phyloP scores from a whole-genome alignment of 2,113 vertebrate species.

The Tenebrosternarchus preto region DNA sequence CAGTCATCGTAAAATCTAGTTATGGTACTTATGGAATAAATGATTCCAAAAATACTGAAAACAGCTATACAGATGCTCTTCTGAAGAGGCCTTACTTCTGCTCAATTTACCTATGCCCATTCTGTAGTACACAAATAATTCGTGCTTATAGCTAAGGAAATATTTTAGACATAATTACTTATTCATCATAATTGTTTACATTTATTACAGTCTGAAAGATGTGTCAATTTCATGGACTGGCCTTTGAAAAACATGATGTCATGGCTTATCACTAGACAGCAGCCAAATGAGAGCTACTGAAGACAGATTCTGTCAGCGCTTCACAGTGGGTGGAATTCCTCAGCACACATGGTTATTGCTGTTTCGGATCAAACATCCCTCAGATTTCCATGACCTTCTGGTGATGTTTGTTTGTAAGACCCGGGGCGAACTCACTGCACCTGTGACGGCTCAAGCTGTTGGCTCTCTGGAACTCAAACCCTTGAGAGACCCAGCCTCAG shows the following conservation, averaged over 20 bases:
- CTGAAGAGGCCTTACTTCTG: neutral
- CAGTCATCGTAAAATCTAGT: neutral
- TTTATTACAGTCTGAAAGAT: constrained; percentile 8
- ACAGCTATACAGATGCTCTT: neutral
- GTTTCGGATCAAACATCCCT: constrained; percentile 4
- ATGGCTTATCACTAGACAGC: neutral
- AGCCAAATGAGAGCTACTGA: neutral
- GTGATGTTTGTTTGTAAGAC: constrained; percentile 42
- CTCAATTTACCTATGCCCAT: neutral
- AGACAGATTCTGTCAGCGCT: neutral
- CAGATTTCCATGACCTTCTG: constrained; percentile 39
- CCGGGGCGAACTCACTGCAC: constrained; percentile 47
- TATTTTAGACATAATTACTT: neutral
- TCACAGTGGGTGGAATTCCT: constrained; percentile 3
- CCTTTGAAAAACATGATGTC: neutral
- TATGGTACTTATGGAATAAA: neutral
- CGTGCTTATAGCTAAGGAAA: neutral
- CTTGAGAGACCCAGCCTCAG: constrained; percentile 65
- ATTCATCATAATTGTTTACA: constrained; percentile 15
- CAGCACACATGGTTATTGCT: constrained; percentile 5
- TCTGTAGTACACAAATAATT: neutral
- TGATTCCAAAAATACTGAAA: neutral
- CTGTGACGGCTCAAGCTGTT: constrained; percentile 51
- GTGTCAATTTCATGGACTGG: neutral
- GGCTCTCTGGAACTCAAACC: constrained; percentile 58